Evolutionary conservation across 2,797 vertebrate species (phyloP), one percentile per base, ranked within the genome.

Genomic region (Coccyzus lansbergi): DNA sequence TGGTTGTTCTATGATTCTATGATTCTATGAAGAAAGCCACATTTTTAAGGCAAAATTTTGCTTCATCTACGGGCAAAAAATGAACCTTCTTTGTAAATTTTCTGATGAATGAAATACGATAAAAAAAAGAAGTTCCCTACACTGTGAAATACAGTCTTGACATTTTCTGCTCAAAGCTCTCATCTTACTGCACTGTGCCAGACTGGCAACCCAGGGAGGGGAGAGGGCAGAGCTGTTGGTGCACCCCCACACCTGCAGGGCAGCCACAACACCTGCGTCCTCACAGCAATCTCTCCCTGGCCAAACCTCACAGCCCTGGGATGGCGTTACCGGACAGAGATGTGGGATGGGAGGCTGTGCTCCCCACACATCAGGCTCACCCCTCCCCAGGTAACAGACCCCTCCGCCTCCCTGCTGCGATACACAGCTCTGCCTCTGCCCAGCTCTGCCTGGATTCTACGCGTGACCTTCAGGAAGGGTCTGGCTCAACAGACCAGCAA

Each of bases 281-380:
- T 16, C 21, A 13, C 31, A 36, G 28, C 38, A 7, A 16, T 15
- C 36, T n/a, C 11, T 21, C 7, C 6, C 55, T 17, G 38, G 65
- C 10, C 53, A 67, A 36, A 31, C 14, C 40, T n/a, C 28, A 46
- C 19, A 48, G 7, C 11, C 33, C 34, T 19, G 25, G 12, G 11
- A 77, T 16, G 44, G 52, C 0, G 0, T 14, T 22, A 68, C 38
- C 28, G 63, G 29, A 12, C 1, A 0, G 28, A 28, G 29, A 49
- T 6, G 4, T 4, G 16, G 36, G 56, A 20, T 1, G 1, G 48
- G 19, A 44, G 36, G 22, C 31, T 46, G 10, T 1, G 5, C 9
- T 33, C 5, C 18, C 7, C 9, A 9, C 18, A 5, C 0, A n/a
- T n/a, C n/a, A n/a, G n/a, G n/a, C n/a, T n/a, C n/a, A n/a, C n/a